A percentile compares a stretch with the other conserved stretches of the same genome.
These are phyloP conservation scores for Lerema accius DNA, from an alignment of 1,140 invertebrate genomes.

Conservation along the genomic window DNA sequence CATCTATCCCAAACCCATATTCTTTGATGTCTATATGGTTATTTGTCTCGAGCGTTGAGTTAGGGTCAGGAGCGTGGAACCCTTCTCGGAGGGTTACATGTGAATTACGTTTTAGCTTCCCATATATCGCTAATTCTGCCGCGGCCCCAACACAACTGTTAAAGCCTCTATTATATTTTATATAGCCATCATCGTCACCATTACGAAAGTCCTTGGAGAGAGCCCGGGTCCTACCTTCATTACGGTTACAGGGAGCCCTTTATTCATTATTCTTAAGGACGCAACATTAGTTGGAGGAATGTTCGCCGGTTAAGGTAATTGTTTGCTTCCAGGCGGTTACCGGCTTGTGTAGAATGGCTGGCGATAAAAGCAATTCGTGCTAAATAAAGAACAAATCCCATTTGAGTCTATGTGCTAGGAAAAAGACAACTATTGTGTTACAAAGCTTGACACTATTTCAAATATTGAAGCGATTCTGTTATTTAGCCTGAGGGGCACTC, in stretches of 20 bases:
- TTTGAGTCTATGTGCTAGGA: conserved; percentile 1
- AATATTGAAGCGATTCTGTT: no score
- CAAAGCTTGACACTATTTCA: background rate
- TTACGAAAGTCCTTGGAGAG: conserved; percentile 60
- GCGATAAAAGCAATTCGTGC: conserved; percentile 7
- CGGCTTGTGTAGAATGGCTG: conserved; percentile 26
- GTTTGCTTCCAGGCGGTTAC: conserved; percentile 44
- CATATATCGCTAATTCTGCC: conserved; percentile 40
- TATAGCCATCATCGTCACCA: conserved; percentile 60
- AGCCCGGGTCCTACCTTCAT: conserved; percentile 56
- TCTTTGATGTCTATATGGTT: conserved; percentile 43
- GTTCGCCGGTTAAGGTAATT: conserved; percentile 47
- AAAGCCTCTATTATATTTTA: conserved; percentile 67
- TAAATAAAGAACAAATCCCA: conserved; percentile 14
- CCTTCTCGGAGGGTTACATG: conserved; percentile 27
- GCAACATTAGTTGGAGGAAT: conserved; percentile 43
- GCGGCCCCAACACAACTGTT: conserved; percentile 46
- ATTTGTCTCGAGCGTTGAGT: conserved; percentile 33
- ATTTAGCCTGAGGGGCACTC: no score
- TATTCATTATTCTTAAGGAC: conserved; percentile 58
- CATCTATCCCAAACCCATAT: conserved; percentile 26
- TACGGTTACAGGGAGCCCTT: conserved; percentile 52
- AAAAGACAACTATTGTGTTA: conserved; percentile 4
- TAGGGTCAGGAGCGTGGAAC: conserved; percentile 17
- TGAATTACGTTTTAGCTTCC: conserved; percentile 35